phyloP scores from a whole-genome alignment of 2,888 invertebrate genomes.

The Gonocerus acuteangulatus region DNA sequence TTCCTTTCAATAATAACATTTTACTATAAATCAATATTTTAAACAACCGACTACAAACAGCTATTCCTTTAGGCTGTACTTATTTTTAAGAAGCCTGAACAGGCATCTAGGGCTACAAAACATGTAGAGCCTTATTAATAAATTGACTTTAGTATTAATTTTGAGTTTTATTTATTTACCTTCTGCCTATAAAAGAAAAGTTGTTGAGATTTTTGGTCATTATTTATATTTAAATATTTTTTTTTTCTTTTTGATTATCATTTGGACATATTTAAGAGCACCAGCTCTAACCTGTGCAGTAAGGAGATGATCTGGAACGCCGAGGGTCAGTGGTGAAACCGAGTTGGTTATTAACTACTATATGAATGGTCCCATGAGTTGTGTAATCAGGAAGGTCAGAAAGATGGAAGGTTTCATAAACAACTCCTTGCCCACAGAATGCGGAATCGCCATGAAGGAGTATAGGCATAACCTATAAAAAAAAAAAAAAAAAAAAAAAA shows the following conservation, averaged over 20 bases:
- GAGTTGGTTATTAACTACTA: constrained; percentile 92
- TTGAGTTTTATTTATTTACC: too few relatives aligned
- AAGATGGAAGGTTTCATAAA: constrained; percentile 92
- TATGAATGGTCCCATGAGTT: constrained; percentile 88
- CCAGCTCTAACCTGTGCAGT: constrained; percentile 65
- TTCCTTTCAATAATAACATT: background rate
- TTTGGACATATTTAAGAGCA: too few relatives aligned
- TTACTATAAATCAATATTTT: background rate
- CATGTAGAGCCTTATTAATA: too few relatives aligned
- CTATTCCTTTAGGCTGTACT: too few relatives aligned
- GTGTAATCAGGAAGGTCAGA: constrained; percentile 90
- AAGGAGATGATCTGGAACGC: constrained; percentile 77
- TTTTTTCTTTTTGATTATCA: too few relatives aligned
- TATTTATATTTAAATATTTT: too few relatives aligned
- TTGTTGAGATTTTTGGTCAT: too few relatives aligned
- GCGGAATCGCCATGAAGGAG: constrained; percentile 92
- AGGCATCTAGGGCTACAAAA: too few relatives aligned
- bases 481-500: background rate
- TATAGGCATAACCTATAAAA: constrained; percentile 77
- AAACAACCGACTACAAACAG: too few relatives aligned
- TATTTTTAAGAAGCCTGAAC: too few relatives aligned
- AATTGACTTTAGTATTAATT: too few relatives aligned
- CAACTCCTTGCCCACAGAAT: constrained; percentile 91
- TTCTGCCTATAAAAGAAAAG: too few relatives aligned
- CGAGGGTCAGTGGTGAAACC: constrained; percentile 92